Evolutionary conservation across 2,888 invertebrate species (phyloP).

Genomic region (Drosophila mimetica): DNA sequence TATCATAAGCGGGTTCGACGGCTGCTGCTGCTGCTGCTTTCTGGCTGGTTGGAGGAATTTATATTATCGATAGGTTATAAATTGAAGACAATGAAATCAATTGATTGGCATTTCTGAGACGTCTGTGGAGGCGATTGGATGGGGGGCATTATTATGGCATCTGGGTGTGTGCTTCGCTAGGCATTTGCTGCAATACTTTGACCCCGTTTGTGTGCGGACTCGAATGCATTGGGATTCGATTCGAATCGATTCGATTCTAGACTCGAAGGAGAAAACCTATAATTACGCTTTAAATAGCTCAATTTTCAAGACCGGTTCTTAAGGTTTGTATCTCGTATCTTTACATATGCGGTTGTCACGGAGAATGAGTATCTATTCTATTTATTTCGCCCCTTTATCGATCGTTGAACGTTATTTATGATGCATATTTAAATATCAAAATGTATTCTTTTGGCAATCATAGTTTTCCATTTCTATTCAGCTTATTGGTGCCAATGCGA

Average conservation of each 20-base stretch:
- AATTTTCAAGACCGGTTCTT: conserved; percentile 71
- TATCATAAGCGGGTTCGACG: conserved; percentile 31
- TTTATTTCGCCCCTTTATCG: conserved; percentile 13
- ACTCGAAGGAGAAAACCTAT: conserved; percentile 55
- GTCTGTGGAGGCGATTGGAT: conserved; percentile 13
- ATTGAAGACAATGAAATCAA: conserved; percentile 80
- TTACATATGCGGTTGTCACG: conserved; percentile 5
- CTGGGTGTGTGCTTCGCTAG: conserved; percentile 42
- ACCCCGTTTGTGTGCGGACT: conserved; percentile 64
- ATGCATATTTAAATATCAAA: conserved; percentile 30
- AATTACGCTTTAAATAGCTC: conserved; percentile 73
- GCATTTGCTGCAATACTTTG: conserved; percentile 65
- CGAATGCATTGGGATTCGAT: conserved; percentile 32
- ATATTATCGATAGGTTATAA: conserved; percentile 77
- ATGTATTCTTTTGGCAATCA: conserved; percentile 37
- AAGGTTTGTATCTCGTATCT: conserved; percentile 7
- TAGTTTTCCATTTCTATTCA: conserved; percentile 36
- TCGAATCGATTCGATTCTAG: conserved; percentile 1
- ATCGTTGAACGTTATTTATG: conserved; percentile 21
- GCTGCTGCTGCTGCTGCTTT: conserved; percentile 23
- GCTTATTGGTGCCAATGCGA: conserved; percentile 38
- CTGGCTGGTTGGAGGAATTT: conserved; percentile 59
- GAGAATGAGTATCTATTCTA: conserved; percentile 26
- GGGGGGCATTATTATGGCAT: conserved; percentile 48
- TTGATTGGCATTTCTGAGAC: conserved; percentile 73